Base-by-base conservation (phyloP, 2,797 vertebrate genomes). In the Nyctalus aviator region DNA sequence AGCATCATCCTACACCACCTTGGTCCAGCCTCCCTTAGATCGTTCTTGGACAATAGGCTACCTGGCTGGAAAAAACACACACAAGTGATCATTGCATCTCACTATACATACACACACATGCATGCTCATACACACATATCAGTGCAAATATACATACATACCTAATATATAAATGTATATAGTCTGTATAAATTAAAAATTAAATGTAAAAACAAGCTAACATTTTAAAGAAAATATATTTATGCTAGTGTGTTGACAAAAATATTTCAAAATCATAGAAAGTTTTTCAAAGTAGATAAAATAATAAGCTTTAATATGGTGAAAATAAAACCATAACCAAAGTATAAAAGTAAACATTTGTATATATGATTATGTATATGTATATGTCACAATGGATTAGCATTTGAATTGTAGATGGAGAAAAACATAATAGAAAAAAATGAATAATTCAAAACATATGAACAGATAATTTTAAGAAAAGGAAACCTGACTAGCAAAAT, bases 391-490 rank as follows among this genome's bases (percentile, higher is more conserved):
- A 62, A 11, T 37, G 25, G 23, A 55, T 76, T 68, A 62, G 30
- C 32, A 64, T 69, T 84, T 81, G 9, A 27, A 68, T n/a, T 75
- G 10, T 14, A 92, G n/a, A 53, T 21, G 69, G 72, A 75, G 66
- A 20, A 86, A 86, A 86, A n/a, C 4, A 53, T 46, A 91, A 59
- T 14, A 79, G 37, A 84, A 84, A 90, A 84, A 84, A 88, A 95
- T 50, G 57, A 78, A 41, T 66, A 66, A 48, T 82, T 85, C 30
- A 76, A 85, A 94, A 85, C 53, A 82, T 41, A 55, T 20, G 13
- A 59, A 84, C 48, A 41, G 35, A 64, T 62, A 35, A 92, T 81
- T 62, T 73, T 32, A 25, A 71, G 79, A 82, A 88, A 89, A 55
- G 4, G 9, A 88, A 84, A 84, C 12, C 23, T 79, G 53, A 68